phyloP scores from a whole-genome alignment of 2,113 vertebrate species.

The Mugil cephalus region DNA sequence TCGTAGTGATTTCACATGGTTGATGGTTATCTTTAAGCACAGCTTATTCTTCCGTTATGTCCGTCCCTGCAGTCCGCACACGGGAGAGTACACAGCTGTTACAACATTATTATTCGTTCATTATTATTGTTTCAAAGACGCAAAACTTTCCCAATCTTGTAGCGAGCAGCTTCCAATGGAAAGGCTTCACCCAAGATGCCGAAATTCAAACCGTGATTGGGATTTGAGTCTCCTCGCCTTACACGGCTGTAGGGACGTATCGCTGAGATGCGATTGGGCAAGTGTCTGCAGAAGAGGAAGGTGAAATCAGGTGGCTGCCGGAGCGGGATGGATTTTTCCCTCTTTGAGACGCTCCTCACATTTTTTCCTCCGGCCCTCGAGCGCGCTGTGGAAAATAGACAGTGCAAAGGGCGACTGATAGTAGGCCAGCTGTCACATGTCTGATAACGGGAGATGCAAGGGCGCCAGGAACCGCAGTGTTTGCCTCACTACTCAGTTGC shows the following conservation, averaged over 20 bases:
- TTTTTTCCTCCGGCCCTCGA: slow-evolving; percentile 31
- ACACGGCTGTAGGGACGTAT: slow-evolving; percentile 37
- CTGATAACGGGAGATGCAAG: slow-evolving; percentile 56
- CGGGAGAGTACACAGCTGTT: slow-evolving; percentile 43
- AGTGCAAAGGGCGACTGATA: slow-evolving; percentile 52
- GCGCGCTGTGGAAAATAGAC: slow-evolving; percentile 40
- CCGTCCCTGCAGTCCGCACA: not conserved
- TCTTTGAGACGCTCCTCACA: slow-evolving; percentile 37
- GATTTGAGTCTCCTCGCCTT: slow-evolving; percentile 40
- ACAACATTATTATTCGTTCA: not conserved
- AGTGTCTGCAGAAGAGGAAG: slow-evolving; percentile 12
- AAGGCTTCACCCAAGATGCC: slow-evolving; percentile 14
- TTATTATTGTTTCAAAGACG: slow-evolving; percentile 34
- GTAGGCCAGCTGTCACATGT: slow-evolving; percentile 62
- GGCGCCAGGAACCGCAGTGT: slow-evolving; percentile 56
- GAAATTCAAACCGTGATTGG: slow-evolving; percentile 7
- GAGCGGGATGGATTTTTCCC: slow-evolving; percentile 24
- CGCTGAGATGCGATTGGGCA: slow-evolving; percentile 12
- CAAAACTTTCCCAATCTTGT: slow-evolving; percentile 35
- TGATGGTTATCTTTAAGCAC: slow-evolving; percentile 39
- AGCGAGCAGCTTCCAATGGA: slow-evolving; percentile 37
- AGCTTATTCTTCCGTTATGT: slow-evolving; percentile 13
- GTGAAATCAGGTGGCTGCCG: slow-evolving; percentile 2
- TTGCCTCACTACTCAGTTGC: slow-evolving; percentile 50
- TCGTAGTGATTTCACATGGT: slow-evolving; percentile 27